phyloP scores from a whole-genome alignment of 2,797 vertebrate species.

The Ptychobarbus kaznakovi region DNA sequence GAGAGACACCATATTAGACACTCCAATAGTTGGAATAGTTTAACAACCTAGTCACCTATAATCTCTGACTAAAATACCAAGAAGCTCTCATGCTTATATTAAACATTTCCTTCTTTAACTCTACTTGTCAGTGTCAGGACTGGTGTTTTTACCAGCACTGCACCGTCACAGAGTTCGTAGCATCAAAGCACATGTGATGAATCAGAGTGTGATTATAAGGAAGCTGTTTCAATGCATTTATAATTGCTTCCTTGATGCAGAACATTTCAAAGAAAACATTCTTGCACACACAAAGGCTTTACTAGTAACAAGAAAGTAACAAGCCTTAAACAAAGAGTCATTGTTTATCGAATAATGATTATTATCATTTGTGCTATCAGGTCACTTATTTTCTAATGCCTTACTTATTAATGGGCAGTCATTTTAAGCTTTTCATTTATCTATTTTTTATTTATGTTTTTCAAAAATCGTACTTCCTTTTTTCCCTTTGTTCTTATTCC shows the following conservation, averaged over 20 bases:
- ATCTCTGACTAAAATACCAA: conserved; percentile 16
- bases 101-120: conserved; percentile 3
- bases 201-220: too few species aligned
- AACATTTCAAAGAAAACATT: background rate
- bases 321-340: background rate
- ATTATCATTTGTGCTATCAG: background rate
- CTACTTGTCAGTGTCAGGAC: too few species aligned
- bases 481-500: background rate
- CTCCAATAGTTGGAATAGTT: background rate
- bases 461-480: background rate
- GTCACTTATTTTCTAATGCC: background rate
- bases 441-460: background rate
- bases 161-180: too few species aligned
- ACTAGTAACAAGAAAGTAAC: background rate
- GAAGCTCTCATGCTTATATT: background rate
- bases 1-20: background rate
- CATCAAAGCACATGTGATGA: too few species aligned
- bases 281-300: too few species aligned
- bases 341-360: background rate
- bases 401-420: background rate
- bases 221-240: background rate
- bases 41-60: conserved; percentile 11
- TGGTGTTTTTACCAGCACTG: too few species aligned
- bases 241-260: background rate
- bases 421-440: too few species aligned